These are phyloP conservation scores for Micropoecilia bifurca DNA, from an alignment of 2,797 vertebrate species.

Conservation along the genomic window DNA sequence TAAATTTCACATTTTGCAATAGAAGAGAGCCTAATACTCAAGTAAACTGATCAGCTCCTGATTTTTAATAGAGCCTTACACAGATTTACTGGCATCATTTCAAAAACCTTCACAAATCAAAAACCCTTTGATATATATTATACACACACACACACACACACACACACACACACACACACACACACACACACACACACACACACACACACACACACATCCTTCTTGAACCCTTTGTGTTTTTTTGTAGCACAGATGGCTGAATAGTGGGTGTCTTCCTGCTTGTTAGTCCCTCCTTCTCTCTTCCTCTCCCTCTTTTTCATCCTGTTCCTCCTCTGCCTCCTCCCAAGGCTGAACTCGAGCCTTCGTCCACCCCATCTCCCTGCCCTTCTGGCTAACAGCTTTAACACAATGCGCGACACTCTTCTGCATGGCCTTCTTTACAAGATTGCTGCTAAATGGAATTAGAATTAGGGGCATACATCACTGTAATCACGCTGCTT, in stretches of 20 bases:
- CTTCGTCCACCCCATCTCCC: constrained; percentile 6
- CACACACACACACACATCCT: not conserved
- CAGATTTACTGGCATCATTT: constrained; percentile 34
- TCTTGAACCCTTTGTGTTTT: constrained; percentile 57
- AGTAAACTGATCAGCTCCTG: constrained; percentile 17
- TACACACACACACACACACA: constrained; percentile 21
- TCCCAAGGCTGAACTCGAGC: constrained; percentile 44
- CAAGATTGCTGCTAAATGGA: constrained; percentile 70
- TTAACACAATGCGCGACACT: constrained; percentile 66
- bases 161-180: constrained; percentile 4
- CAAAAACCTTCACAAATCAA: constrained; percentile 45
- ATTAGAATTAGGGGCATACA: constrained; percentile 78
- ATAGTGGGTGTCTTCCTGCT: constrained; percentile 69
- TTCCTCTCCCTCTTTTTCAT: constrained; percentile 29
- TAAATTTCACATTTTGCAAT: not conserved
- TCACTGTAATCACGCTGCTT: constrained; percentile 82
- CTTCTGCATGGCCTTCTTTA: constrained; percentile 49
- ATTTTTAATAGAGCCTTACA: constrained; percentile 34
- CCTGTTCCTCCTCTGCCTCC: constrained; percentile 25
- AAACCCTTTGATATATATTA: constrained; percentile 29
- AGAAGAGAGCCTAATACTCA: not conserved
- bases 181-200: constrained; percentile 21
- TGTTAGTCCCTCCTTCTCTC: constrained; percentile 43
- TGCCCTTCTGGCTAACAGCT: constrained; percentile 50
- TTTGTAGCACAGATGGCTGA: constrained; percentile 73